These are phyloP conservation scores for Hydrophis major DNA, from an alignment of 2,797 vertebrate genomes.

Conservation along the genomic window DNA sequence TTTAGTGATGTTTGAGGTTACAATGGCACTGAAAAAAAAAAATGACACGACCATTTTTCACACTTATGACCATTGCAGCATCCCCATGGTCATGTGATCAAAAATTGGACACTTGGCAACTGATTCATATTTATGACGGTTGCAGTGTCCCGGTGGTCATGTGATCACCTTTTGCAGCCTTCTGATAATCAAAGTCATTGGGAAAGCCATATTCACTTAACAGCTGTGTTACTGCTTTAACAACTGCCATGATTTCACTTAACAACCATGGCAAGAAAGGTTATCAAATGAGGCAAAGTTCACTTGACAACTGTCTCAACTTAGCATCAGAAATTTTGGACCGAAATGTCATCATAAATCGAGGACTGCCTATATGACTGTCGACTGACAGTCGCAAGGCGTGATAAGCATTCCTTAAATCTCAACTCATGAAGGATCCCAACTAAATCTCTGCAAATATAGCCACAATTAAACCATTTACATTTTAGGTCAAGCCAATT, in stretches of 20 bases:
- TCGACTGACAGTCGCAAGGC: not conserved
- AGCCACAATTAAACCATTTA: not conserved
- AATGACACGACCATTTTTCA: no score
- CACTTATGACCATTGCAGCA: no score
- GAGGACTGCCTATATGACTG: not conserved
- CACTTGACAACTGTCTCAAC: not conserved
- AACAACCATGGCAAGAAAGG: not conserved
- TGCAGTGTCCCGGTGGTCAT: no score
- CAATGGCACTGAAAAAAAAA: no score
- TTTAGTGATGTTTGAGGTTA: no score
- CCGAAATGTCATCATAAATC: not conserved
- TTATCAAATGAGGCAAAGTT: not conserved
- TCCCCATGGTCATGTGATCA: no score
- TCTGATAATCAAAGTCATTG: no score
- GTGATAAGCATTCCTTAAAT: not conserved
- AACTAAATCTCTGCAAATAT: not conserved
- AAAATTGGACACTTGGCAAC: no score
- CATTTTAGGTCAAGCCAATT: not conserved
- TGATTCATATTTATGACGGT: no score
- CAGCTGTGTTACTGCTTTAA: not conserved
- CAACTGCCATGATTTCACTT: no score
- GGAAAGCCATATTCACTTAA: not conserved
- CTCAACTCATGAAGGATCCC: not conserved
- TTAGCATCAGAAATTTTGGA: not conserved
- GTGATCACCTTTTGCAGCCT: no score